Evolutionary conservation across 2,113 vertebrate genomes (phyloP).

Genomic region (Casuarius casuarius): DNA sequence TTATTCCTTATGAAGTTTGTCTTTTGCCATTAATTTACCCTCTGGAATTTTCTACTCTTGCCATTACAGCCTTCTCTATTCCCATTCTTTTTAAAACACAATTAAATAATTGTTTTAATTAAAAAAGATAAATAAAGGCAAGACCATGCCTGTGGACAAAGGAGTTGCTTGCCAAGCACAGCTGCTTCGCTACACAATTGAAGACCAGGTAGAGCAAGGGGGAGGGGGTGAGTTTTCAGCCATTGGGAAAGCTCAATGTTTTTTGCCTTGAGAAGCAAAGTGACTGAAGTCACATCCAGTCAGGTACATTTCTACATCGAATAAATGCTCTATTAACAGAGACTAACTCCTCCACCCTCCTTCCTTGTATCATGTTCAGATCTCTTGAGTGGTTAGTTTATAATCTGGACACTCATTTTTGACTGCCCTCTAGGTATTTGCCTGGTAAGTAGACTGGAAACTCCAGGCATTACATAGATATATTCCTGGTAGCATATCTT

Average conservation of each 20-base stretch:
- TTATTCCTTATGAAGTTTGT: not conserved
- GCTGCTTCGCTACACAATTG: not conserved
- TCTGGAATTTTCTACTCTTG: not conserved
- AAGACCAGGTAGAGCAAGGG: not conserved
- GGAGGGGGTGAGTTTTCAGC: not conserved
- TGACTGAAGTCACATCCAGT: not conserved
- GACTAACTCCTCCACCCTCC: not conserved
- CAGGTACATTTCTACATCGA: not conserved
- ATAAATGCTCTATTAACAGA: not conserved
- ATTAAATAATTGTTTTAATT: not conserved
- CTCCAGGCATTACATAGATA: not conserved
- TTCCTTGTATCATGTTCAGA: not conserved
- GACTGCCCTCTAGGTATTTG: not conserved
- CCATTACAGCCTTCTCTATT: not conserved
- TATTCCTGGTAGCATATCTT: not conserved
- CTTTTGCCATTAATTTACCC: not conserved
- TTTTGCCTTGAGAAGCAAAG: not conserved
- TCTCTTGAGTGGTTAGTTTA: not conserved
- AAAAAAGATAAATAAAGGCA: not conserved
- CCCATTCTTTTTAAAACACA: not conserved
- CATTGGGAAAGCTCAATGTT: not conserved
- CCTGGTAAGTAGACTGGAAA: not conserved
- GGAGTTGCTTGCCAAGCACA: not conserved
- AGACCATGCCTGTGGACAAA: not conserved
- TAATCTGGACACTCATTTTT: not conserved